These are phyloP conservation scores for Oryzias dopingdopingensis DNA, from an alignment of 2,797 vertebrate genomes.

Conservation along the genomic window DNA sequence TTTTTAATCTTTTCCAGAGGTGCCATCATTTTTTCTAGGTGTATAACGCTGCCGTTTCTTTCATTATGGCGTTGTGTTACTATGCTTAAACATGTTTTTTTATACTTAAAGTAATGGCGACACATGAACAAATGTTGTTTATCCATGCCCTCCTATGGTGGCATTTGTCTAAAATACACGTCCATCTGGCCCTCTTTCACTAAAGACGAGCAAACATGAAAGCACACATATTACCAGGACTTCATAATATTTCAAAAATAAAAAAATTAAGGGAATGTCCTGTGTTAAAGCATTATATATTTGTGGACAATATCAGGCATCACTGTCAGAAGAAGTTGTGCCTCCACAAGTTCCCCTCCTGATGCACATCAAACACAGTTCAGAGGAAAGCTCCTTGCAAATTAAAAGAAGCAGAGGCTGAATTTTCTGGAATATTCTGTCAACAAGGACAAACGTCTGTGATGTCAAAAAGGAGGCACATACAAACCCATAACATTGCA, in stretches of 20 bases:
- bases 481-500: conserved; percentile 36
- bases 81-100: too few relatives aligned
- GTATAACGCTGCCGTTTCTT: too few relatives aligned
- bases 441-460: conserved; percentile 19
- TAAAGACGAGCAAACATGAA: not conserved
- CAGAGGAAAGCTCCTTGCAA: conserved; percentile 11
- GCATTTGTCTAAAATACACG: too few relatives aligned
- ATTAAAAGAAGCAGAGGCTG: conserved; percentile 16
- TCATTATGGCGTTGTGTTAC: too few relatives aligned
- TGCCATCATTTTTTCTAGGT: not conserved
- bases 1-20: not conserved
- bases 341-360: conserved; percentile 9
- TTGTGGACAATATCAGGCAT: conserved; percentile 1
- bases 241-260: conserved; percentile 6
- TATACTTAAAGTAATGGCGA: too few relatives aligned
- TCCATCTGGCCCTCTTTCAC: not conserved
- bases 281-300: conserved; percentile 3
- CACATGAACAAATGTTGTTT: too few relatives aligned
- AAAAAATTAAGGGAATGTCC: not conserved
- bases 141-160: too few relatives aligned
- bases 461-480: conserved; percentile 39
- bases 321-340: conserved; percentile 17
- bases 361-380: conserved; percentile 8
- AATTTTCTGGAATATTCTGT: conserved; percentile 16
- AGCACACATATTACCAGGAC: not conserved